Percentiles rank a stretch among this genome's conserved stretches.
phyloP scores from a whole-genome alignment of 2,113 vertebrate genomes.

The Sapayoa aenigma region DNA sequence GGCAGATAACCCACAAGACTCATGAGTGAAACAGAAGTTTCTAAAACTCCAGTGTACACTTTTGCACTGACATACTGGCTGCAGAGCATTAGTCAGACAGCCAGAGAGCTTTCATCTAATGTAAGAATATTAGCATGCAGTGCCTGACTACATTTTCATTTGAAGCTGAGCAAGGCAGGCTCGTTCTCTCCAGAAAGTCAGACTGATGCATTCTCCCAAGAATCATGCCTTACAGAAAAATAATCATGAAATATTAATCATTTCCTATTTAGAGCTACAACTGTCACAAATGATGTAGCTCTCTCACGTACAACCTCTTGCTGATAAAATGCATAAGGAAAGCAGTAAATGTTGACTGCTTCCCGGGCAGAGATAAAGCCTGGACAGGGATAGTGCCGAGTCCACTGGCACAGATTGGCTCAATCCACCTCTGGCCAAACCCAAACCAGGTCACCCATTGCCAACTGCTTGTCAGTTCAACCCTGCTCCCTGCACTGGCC shows the following conservation, averaged over 20 bases:
- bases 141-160: background rate
- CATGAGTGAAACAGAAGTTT: background rate
- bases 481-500: background rate
- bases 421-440: background rate
- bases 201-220: conserved; percentile 15
- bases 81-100: conserved; percentile 9
- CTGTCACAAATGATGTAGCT: conserved; percentile 5
- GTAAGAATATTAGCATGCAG: background rate
- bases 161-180: background rate
- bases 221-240: conserved; percentile 29
- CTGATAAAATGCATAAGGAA: background rate
- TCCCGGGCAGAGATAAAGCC: rapidly evolving
- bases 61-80: background rate
- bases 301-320: background rate
- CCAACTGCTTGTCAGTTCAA: background rate
- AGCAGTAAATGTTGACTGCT: rapidly evolving
- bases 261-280: conserved; percentile 41
- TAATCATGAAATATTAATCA: conserved; percentile 58
- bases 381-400: background rate
- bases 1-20: background rate
- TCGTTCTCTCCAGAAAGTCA: conserved; percentile 6
- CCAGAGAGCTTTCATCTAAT: background rate
- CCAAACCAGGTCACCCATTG: background rate
- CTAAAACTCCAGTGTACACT: background rate
- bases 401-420: rapidly evolving